Evolutionary conservation across 2,888 invertebrate genomes (phyloP).

Genomic region (Acanthosepion lycidas): DNA sequence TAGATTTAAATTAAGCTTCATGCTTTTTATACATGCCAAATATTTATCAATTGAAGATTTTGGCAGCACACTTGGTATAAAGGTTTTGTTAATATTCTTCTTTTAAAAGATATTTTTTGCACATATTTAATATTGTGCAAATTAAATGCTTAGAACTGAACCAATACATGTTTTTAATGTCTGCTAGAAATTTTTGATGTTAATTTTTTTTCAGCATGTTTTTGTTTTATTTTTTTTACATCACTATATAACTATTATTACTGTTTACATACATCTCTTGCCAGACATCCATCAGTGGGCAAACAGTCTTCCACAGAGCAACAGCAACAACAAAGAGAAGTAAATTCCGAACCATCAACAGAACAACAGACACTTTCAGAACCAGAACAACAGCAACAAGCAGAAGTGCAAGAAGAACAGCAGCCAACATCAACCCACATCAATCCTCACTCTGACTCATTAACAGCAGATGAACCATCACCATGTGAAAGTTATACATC

Average conservation of each 20-base stretch:
- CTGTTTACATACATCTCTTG: no score
- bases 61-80: no score
- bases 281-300: neutral
- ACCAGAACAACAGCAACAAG: neutral
- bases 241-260: no score
- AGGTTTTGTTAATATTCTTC: no score
- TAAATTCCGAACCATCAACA: slow-evolving; percentile 38
- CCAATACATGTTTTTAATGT: no score
- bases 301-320: neutral
- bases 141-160: no score
- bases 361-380: neutral
- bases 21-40: no score
- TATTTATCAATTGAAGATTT: no score
- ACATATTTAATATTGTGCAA: no score
- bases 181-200: no score
- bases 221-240: neutral
- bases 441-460: slow-evolving; percentile 41
- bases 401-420: neutral
- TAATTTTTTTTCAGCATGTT: neutral
- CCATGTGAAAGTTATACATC: slow-evolving; percentile 44
- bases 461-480: slow-evolving; percentile 38
- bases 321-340: neutral
- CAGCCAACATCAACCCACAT: slow-evolving; percentile 15
- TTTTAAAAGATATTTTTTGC: no score
- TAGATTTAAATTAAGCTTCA: no score